Conservation (phyloP, 2,113 vertebrate species). For the Sterrhoptilus dennistouni region DNA sequence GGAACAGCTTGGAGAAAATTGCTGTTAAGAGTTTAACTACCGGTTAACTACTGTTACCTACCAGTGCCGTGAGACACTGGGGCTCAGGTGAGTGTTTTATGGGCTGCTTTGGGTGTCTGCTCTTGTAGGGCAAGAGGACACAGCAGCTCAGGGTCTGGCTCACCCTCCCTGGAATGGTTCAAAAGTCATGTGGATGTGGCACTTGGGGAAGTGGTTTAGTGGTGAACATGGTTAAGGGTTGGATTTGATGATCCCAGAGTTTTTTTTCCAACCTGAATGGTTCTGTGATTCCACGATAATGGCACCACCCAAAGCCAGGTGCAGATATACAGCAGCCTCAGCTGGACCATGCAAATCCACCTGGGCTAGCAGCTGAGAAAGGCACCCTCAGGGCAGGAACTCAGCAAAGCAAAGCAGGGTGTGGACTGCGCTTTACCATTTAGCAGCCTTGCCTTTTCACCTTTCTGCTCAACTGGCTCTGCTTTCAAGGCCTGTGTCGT, state of each 20-base stretch:
- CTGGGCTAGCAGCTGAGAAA: neutral
- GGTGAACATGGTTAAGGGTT: neutral
- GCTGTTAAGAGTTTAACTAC: neutral
- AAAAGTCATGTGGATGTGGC: neutral
- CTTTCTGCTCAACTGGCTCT: neutral
- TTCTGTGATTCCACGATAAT: neutral
- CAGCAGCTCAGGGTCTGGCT: neutral
- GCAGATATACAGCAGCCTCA: neutral
- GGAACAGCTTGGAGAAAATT: neutral
- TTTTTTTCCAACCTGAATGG: neutral
- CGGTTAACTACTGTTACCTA: neutral
- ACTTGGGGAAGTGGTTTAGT: neutral
- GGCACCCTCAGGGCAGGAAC: neutral
- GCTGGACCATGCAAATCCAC: neutral
- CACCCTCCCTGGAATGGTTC: neutral
- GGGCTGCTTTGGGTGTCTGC: neutral
- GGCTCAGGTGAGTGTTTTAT: neutral
- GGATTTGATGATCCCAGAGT: neutral
- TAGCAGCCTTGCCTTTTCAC: neutral
- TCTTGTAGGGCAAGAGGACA: neutral
- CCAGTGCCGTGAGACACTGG: neutral
- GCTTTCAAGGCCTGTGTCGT: neutral
- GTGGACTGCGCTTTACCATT: neutral
- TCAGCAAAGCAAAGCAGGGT: neutral
- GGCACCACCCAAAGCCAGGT: neutral